phyloP scores from a whole-genome alignment of 2,888 invertebrate species.

The Melanchra persicariae region DNA sequence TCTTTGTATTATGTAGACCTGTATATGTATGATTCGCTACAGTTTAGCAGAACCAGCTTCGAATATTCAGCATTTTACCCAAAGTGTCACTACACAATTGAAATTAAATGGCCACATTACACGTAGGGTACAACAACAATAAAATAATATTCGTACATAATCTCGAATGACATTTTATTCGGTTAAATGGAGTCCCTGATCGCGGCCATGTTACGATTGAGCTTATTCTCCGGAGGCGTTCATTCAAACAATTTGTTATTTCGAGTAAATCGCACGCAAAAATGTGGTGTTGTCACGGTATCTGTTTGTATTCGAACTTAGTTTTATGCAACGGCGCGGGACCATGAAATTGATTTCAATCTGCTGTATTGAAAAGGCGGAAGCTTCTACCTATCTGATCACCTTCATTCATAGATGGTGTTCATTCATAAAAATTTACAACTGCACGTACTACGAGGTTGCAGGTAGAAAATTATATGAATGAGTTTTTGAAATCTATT shows the following conservation, averaged over 20 bases:
- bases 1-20: constrained; percentile 8
- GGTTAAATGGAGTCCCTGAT: constrained; percentile 77
- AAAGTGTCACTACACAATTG: constrained; percentile 69
- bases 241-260: constrained; percentile 84
- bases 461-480: constrained; percentile 82
- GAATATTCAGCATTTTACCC: constrained; percentile 38
- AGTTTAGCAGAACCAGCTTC: constrained; percentile 32
- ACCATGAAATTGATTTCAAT: constrained; percentile 87
- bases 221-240: constrained; percentile 86
- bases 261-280: constrained; percentile 75
- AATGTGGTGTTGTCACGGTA: constrained; percentile 73
- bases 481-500: constrained; percentile 73
- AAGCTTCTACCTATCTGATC: constrained; percentile 79
- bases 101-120: constrained; percentile 80
- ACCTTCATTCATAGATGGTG: constrained; percentile 77
- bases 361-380: constrained; percentile 78
- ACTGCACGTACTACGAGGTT: constrained; percentile 79
- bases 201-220: constrained; percentile 67
- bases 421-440: constrained; percentile 84
- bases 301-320: constrained; percentile 80
- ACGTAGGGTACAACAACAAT: constrained; percentile 77
- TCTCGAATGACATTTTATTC: constrained; percentile 83
- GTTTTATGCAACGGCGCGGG: constrained; percentile 88
- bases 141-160: constrained; percentile 74
- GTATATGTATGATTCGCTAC: constrained; percentile 28